phyloP scores from a whole-genome alignment of 2,113 vertebrate genomes.

The Mirza zaza region DNA sequence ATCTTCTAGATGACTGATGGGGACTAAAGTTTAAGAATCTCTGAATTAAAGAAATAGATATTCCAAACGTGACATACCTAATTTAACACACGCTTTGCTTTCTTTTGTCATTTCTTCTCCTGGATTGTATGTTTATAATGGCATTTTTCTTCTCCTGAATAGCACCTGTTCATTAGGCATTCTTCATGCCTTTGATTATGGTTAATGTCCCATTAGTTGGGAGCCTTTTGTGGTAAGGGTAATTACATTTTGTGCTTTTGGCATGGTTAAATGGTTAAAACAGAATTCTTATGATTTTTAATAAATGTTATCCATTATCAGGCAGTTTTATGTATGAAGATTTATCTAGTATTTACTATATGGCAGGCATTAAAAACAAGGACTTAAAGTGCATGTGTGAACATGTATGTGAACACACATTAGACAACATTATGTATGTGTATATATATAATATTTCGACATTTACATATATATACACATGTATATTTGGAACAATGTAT shows the following conservation, averaged over 20 bases:
- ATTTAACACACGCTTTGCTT: background rate
- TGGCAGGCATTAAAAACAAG: background rate
- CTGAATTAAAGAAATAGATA: background rate
- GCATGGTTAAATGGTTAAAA: background rate
- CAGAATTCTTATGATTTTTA: background rate
- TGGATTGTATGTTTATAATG: background rate
- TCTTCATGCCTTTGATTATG: background rate
- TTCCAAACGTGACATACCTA: background rate
- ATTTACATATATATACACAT: background rate
- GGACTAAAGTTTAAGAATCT: background rate
- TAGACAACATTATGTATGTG: background rate
- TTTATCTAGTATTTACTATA: background rate
- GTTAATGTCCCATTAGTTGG: background rate
- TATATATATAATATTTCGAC: background rate
- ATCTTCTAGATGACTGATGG: background rate
- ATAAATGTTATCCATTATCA: background rate
- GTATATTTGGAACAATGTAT: background rate
- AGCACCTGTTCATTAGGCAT: background rate
- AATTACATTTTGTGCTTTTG: background rate
- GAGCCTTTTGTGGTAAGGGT: background rate
- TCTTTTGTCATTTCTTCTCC: background rate
- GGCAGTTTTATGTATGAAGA: background rate
- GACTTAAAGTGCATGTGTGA: background rate
- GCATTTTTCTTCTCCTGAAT: background rate
- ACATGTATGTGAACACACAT: background rate